Base-by-base conservation (phyloP, 2,113 vertebrate species). In the Bubo bubo region DNA sequence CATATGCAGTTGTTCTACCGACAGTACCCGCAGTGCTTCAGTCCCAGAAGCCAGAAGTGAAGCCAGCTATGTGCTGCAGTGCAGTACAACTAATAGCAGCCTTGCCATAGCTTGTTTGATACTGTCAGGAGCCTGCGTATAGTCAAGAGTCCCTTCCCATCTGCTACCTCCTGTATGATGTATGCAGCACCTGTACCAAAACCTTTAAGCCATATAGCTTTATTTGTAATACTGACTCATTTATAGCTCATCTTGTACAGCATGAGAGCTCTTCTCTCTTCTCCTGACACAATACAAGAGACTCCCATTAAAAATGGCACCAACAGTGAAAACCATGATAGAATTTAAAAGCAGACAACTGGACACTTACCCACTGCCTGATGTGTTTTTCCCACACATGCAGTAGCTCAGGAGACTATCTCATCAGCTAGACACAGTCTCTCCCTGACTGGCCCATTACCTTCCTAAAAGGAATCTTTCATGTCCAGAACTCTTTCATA, bases 41-140 rank as follows among this genome's bases (percentile, higher is more conserved):
- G 83, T 71, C 68, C 89, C 86, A 4, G 9, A 62, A 88, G 75
- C 63, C 83, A 88, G 91, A 60, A 95, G 37, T 7, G 37, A 47
- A 91, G 86, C 86, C 96, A 88, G 93, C 79, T 80, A 12, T 14
- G 60, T 86, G 86, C 89, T 96, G 96, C 95, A 96, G 76, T 94
- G 87, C 95, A 95, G 93, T 55, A 75, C 79, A 86, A 22, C 76
- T 74, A 55, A 7, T 0, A 89, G 64, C 89, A 95, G 83, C 83
- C 68, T 67, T 84, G 59, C 93, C 55, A 8, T 55, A 47, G 17
- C 70, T 90, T 63, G 63, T 56, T 74, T 67, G 72, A 35, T 43
- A 15, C 43, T 52, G 32, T 37, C 91, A 88, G 37, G 47, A 89
- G 27, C 53, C 67, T 63, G 72, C 3, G 1, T 7, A 18, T 1